Evolutionary conservation across 2,888 invertebrate genomes (phyloP), one percentile per base, ranked within the genome.

Genomic region (Priocnemis perturbator): DNA sequence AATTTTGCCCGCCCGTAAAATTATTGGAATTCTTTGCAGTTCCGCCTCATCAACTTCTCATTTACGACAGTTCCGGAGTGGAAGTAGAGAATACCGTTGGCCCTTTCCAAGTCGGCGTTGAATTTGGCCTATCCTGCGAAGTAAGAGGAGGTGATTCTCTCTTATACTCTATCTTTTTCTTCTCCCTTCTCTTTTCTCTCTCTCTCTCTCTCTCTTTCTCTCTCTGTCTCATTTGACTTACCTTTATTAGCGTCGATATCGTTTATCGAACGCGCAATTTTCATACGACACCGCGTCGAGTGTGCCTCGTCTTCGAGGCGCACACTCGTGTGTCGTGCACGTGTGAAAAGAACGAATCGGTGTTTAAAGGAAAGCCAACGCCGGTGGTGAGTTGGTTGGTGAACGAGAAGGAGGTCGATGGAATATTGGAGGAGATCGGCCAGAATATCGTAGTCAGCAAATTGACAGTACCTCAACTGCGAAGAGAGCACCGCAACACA

Each of bases 301-400:
- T 37, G 37, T 11, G 37, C 37, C 37, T 9, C 37, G 37, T 37
- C 14, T 37, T 37, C 50, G 50, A 50, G 19, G n/a, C 7, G 50
- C 50, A 50, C 17, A 2, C 50, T 37, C 37, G 11, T 26, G 26
- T 47, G 50, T 50, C 50, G 50, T 7, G 37, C 37, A 37, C 37
- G 37, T 37, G 37, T 37, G 37, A 37, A 37, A 37, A 37, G 37
- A 9, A 9, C 37, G 11, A 37, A 37, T 37, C 37, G 37, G 37
- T 50, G 19, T 20, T 48, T 85, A 0, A 90, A 96, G 96, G 96
- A 73, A 94, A 95, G 55, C 96, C 96, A 53, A 93, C 94, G 17
- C 96, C 96, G 5, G 93, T 93, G n/a, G 95, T 96, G n/a, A 93
- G 93, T 77, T 96, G 96, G 96, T 92, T 95, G 83, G 93, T 95